Conservation (phyloP, 2,888 invertebrate genomes). For the Phyto melanocephala region DNA sequence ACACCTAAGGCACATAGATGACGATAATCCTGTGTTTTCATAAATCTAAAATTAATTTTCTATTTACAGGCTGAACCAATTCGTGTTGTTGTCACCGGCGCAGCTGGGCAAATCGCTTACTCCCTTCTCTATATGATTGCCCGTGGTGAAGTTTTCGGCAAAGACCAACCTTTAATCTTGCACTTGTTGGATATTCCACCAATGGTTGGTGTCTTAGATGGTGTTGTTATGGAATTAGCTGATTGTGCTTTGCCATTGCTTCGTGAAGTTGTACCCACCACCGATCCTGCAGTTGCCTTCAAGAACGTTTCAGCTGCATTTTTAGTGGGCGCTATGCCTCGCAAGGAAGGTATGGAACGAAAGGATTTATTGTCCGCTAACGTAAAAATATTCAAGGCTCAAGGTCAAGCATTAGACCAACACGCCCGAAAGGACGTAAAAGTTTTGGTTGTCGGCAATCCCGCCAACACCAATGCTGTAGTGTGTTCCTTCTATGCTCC, state of each 20-base stretch:
- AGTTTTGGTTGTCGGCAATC: constrained; percentile 98
- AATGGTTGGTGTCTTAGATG: constrained; percentile 97
- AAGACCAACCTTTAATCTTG: constrained; percentile 90
- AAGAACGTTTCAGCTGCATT: constrained; percentile 97
- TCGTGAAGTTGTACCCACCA: constrained; percentile 90
- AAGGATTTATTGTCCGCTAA: constrained; percentile 98
- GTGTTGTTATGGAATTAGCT: constrained; percentile 97
- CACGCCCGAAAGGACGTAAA: constrained; percentile 95
- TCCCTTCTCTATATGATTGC: constrained; percentile 96
- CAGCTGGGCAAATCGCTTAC: constrained; percentile 99
- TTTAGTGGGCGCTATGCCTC: constrained; percentile 98
- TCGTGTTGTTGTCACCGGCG: constrained; percentile 97
- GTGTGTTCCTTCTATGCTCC: constrained; percentile 97
- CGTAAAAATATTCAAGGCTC: constrained; percentile 98
- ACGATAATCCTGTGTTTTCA: too few relatives aligned
- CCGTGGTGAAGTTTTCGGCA: constrained; percentile 97
- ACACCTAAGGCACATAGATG: too few relatives aligned
- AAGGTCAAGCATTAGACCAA: constrained; percentile 95
- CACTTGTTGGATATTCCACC: constrained; percentile 96
- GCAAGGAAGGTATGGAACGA: constrained; percentile 98
- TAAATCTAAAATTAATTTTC: not conserved
- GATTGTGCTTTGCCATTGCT: constrained; percentile 97
- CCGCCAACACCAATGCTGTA: constrained; percentile 98
- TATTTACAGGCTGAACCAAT: constrained; percentile 87
- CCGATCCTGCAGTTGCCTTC: constrained; percentile 94